These are phyloP conservation scores for Caenorhabditis virilis DNA, from an alignment of 2,888 invertebrate genomes.

Conservation along the genomic window DNA sequence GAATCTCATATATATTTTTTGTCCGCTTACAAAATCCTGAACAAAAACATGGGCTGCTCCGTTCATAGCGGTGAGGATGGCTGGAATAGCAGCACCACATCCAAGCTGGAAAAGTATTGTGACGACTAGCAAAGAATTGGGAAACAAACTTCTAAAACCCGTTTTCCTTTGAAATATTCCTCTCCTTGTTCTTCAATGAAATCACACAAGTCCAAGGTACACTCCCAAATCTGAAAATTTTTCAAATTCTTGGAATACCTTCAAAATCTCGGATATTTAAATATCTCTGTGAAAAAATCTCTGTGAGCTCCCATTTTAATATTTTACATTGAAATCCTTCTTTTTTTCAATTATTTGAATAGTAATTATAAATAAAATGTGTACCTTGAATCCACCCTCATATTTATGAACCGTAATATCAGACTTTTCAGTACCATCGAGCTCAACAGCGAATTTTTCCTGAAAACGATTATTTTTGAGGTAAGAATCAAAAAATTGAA, in stretches of 20 bases:
- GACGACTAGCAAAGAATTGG: too few species aligned
- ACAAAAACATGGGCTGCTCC: slow-evolving; percentile 79
- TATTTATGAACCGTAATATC: slow-evolving; percentile 60
- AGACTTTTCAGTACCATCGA: slow-evolving; percentile 28
- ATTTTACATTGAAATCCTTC: neutral
- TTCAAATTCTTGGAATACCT: neutral
- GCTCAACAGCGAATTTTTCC: slow-evolving; percentile 19
- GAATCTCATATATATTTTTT: too few species aligned
- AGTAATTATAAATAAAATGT: neutral
- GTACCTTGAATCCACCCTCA: slow-evolving; percentile 83
- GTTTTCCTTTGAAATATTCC: slow-evolving; percentile 70
- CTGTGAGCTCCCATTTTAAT: neutral
- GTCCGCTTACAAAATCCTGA: slow-evolving; percentile 95
- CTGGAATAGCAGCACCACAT: slow-evolving; percentile 87
- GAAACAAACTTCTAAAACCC: too few species aligned
- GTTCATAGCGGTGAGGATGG: slow-evolving; percentile 78
- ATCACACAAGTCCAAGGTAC: slow-evolving; percentile 80
- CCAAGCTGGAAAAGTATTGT: slow-evolving; percentile 88
- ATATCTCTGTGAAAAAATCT: too few species aligned
- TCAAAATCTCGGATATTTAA: too few species aligned
- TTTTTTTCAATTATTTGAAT: neutral
- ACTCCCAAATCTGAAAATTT: slow-evolving; percentile 78
- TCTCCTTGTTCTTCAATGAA: slow-evolving; percentile 74
- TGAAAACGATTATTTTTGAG: neutral
- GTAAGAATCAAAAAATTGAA: neutral